Base-by-base conservation (phyloP, 2,113 vertebrate species). In the Pavo muticus region DNA sequence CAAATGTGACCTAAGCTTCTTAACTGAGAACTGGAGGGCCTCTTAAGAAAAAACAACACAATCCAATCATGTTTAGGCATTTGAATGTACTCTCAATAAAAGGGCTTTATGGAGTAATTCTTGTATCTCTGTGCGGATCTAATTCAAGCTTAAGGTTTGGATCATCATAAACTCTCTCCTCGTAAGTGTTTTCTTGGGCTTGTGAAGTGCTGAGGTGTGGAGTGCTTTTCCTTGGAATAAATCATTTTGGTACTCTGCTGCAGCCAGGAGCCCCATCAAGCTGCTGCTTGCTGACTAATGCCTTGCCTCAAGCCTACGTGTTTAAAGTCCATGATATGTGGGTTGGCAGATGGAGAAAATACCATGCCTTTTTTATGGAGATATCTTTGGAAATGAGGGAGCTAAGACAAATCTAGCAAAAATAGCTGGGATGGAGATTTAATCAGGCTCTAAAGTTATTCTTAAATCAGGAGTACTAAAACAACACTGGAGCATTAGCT, bases 261-360 rank as follows among this genome's bases (percentile, higher is more conserved):
- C 72, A 74, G 68, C 74, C 72, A 90, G 40, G 63, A 94, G 68
- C 86, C 57, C 64, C 50, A 18, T 72, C 74, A 83, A 87, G 76
- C 39, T 75, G 65, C 50, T 81, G 14, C 72, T 65, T 82, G 82
- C 85, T 94, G 89, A 93, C 84, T 84, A 93, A 93, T 74, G 78
- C 79, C 71, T 93, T 65, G 65, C 48, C 76, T 86, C 68, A 37
- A 74, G 75, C 72, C 65, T 93, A 57, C 44, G 4, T 71, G 63
- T 77, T 92, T 94, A 87, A 91, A 93, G 73, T 6, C 64, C 0
- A 0, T 86, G 75, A 63, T 92, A 44, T 72, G 88, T 54, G 79
- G 37, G 19, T 82, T 94, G 92, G 69, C 92, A 94, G 94, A 91
- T 59, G 77, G 84, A 92, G 90, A 96, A 94, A 94, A 94, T 79